A percentile compares a stretch with the other conserved stretches of the same genome.
Conservation (phyloP, 1,140 invertebrate genomes). For the Drosophila funebris region DNA sequence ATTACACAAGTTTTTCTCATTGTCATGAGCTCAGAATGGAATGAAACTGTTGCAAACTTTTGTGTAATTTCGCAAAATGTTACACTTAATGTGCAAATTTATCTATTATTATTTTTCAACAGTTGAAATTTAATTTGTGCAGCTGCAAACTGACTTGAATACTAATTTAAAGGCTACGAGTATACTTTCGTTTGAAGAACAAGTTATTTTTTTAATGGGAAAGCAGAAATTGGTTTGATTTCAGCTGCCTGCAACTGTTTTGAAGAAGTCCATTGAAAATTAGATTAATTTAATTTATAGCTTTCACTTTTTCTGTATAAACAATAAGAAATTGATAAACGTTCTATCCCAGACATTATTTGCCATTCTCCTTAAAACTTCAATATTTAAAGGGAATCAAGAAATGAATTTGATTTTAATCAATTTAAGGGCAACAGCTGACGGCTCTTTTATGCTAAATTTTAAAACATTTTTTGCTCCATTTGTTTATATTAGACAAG, state of each 20-base stretch:
- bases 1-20: slow-evolving; percentile 63
- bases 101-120: neutral
- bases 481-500: slow-evolving; percentile 15
- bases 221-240: neutral
- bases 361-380: no score
- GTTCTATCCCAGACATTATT: no score
- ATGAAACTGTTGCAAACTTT: slow-evolving; percentile 16
- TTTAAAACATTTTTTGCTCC: neutral
- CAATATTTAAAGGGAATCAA: neutral
- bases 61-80: neutral
- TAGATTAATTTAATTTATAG: neutral
- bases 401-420: neutral
- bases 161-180: neutral
- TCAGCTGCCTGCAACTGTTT: neutral
- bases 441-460: neutral
- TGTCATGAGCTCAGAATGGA: slow-evolving; percentile 9
- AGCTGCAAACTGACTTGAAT: neutral
- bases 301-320: no score
- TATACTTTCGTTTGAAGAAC: neutral
- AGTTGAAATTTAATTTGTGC: neutral
- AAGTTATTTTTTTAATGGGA: neutral
- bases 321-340: no score
- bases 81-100: slow-evolving; percentile 3
- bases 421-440: neutral
- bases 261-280: neutral